Conservation (phyloP, 1,140 invertebrate genomes). For the Caerostris darwini region DNA sequence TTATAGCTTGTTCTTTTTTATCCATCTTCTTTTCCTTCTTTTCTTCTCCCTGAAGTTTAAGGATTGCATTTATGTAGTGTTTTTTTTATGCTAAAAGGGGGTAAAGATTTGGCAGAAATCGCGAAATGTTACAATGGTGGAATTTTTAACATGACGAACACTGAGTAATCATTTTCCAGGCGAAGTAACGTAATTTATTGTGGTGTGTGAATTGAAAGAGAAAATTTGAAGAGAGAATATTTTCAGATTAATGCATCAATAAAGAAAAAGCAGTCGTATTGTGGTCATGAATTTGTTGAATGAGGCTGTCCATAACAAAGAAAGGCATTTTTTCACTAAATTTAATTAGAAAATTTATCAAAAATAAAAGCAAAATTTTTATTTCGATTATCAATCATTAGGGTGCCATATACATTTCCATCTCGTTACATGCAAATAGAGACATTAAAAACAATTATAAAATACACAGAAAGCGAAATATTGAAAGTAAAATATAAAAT, state of each 20-base stretch:
- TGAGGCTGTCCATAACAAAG: not conserved
- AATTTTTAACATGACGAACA: slow-evolving; percentile 27
- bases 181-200: slow-evolving; percentile 8
- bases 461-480: too few relatives aligned
- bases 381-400: too few relatives aligned
- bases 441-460: too few relatives aligned
- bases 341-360: too few relatives aligned
- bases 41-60: not conserved
- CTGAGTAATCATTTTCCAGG: slow-evolving; percentile 9
- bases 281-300: not conserved
- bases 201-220: not conserved
- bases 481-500: too few relatives aligned
- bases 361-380: too few relatives aligned
- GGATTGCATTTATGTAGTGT: not conserved
- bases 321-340: not conserved
- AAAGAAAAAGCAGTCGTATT: not conserved
- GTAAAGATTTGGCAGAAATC: not conserved
- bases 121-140: slow-evolving; percentile 20
- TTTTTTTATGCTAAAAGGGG: not conserved
- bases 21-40: not conserved
- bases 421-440: too few relatives aligned
- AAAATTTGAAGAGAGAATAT: not conserved
- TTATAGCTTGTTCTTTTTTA: not conserved
- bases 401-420: too few relatives aligned
- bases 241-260: not conserved